These are phyloP conservation scores for Lutraria rhynchaena DNA, from an alignment of 1,140 invertebrate genomes.

Conservation along the genomic window DNA sequence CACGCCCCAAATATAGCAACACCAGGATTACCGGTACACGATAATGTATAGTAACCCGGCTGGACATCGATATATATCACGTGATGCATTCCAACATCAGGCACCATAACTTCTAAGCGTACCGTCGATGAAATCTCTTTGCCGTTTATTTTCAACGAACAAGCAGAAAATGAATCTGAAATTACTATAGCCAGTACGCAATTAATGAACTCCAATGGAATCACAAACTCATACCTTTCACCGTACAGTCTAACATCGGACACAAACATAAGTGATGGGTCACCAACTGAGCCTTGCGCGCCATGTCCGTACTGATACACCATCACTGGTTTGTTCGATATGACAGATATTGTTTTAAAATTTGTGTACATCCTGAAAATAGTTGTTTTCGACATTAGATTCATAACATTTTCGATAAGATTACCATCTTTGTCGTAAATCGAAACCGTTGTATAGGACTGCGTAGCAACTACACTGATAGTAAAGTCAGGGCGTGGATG, in stretches of 20 bases:
- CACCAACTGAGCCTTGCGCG: neutral
- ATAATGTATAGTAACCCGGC: no score
- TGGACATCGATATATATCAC: no score
- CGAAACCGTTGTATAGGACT: neutral
- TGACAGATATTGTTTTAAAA: neutral
- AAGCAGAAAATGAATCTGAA: neutral
- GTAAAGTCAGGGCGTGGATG: constrained; percentile 12
- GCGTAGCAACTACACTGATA: neutral
- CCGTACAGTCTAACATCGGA: neutral
- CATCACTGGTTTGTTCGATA: neutral
- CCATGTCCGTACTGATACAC: constrained; percentile 18
- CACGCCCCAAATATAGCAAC: no score
- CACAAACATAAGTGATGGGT: constrained; percentile 22
- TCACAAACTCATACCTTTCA: constrained; percentile 1
- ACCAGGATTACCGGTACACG: no score
- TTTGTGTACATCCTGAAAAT: constrained; percentile 6
- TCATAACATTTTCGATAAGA: neutral
- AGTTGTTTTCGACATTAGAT: neutral
- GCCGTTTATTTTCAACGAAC: neutral
- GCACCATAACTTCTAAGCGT: neutral
- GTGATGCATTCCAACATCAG: no score
- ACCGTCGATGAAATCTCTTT: neutral
- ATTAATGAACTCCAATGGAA: neutral
- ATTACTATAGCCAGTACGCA: neutral
- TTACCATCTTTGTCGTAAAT: neutral